Percentiles rank a stretch among this genome's conserved stretches.
Conservation (phyloP, 2,888 invertebrate genomes). For the Pristionchus arcanus region DNA sequence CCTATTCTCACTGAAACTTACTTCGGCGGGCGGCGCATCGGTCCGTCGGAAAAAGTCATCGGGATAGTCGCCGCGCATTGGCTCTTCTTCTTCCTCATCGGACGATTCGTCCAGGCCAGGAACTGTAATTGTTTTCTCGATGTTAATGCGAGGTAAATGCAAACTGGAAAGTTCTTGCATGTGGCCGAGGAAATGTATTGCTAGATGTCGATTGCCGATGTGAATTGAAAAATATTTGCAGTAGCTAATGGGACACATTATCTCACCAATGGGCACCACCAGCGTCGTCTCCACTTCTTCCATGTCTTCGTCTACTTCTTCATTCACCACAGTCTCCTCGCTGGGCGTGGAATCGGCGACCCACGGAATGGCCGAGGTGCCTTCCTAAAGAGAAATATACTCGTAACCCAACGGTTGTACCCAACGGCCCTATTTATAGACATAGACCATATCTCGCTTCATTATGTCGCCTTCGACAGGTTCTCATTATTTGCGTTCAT, state of each 20-base stretch:
- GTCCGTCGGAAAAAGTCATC: conserved; percentile 20
- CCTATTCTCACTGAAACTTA: neutral
- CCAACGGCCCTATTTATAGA: no score
- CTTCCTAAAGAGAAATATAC: neutral
- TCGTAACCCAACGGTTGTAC: no score
- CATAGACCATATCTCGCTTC: no score
- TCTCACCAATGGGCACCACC: neutral
- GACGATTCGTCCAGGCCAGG: neutral
- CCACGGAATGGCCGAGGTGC: conserved; percentile 10
- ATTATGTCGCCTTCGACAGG: no score
- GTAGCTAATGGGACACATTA: no score
- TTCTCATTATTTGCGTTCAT: no score
- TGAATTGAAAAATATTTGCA: no score
- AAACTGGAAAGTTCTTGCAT: neutral
- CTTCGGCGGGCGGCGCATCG: neutral
- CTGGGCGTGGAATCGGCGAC: neutral
- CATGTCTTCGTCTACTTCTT: neutral
- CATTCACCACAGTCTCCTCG: neutral
- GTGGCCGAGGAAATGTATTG: no score
- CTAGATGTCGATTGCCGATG: no score
- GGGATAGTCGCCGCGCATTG: conserved; percentile 48
- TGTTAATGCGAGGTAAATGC: neutral
- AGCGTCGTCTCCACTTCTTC: neutral
- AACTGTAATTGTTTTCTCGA: neutral
- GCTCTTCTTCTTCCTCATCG: conserved; percentile 33